Conservation (phyloP, 2,888 invertebrate species). For the Kryphioiulus occultus region DNA sequence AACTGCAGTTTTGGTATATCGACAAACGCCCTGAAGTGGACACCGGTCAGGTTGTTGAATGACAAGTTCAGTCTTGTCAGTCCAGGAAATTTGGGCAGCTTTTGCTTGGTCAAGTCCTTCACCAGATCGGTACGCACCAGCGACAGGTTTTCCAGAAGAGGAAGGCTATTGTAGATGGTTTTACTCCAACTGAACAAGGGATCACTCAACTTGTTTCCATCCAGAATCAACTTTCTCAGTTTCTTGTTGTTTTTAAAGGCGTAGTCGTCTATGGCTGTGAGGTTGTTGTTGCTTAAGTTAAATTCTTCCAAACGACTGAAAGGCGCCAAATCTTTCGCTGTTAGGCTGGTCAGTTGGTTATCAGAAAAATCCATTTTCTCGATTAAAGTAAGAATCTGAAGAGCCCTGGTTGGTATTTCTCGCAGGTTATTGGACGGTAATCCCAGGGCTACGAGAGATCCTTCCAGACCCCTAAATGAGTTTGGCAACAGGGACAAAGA, state of each 20-base stretch:
- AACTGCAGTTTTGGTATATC: slow-evolving; percentile 67
- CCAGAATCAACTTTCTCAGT: slow-evolving; percentile 41
- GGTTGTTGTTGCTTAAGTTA: slow-evolving; percentile 32
- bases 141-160: slow-evolving; percentile 12
- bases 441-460: slow-evolving; percentile 24
- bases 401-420: slow-evolving; percentile 2
- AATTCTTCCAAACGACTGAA: slow-evolving; percentile 37
- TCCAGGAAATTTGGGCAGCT: background rate
- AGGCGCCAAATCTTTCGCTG: background rate
- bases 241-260: slow-evolving; percentile 40
- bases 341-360: background rate
- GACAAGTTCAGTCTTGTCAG: background rate
- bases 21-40: background rate
- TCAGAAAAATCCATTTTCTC: slow-evolving; percentile 46
- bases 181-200: slow-evolving; percentile 3
- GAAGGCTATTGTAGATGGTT: background rate
- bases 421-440: background rate
- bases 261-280: background rate
- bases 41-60: slow-evolving; percentile 30
- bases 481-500: background rate
- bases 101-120: background rate
- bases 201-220: slow-evolving; percentile 39
- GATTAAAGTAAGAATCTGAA: background rate
- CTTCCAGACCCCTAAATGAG: slow-evolving; percentile 21
- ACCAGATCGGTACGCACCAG: background rate